phyloP scores from a whole-genome alignment of 2,888 invertebrate genomes.

The Drepana falcataria region DNA sequence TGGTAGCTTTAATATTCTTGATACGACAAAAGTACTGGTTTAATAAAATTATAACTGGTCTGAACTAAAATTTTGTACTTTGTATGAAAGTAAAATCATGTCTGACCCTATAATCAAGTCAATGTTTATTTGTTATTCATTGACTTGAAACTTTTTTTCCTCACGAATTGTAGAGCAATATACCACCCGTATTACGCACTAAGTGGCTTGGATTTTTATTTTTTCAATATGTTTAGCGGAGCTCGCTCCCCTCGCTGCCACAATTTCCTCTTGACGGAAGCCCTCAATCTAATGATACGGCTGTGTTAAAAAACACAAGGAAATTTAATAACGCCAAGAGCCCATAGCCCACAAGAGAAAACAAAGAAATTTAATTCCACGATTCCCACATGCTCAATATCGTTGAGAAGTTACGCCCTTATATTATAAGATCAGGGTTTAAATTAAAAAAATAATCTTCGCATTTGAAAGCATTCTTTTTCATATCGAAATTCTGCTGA shows the following conservation, averaged over 20 bases:
- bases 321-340: constrained; percentile 77
- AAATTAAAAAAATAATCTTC: constrained; percentile 46
- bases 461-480: not conserved
- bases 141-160: not conserved
- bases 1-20: too few species aligned
- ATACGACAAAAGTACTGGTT: too few species aligned
- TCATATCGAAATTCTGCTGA: not conserved
- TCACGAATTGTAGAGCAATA: constrained; percentile 43
- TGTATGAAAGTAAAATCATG: too few species aligned
- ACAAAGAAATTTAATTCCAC: constrained; percentile 78
- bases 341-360: constrained; percentile 59
- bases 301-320: constrained; percentile 80
- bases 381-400: constrained; percentile 78
- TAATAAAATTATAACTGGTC: too few species aligned
- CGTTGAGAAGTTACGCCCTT: constrained; percentile 61
- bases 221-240: constrained; percentile 77
- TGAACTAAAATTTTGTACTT: too few species aligned
- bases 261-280: constrained; percentile 79
- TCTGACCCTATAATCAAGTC: too few species aligned
- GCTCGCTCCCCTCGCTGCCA: constrained; percentile 69
- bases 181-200: constrained; percentile 29
- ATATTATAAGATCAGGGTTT: constrained; percentile 38
- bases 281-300: constrained; percentile 80
- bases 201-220: constrained; percentile 76
- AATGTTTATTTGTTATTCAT: too few species aligned